Base-by-base conservation (phyloP, 2,888 invertebrate species). In the Drosophila cognata region DNA sequence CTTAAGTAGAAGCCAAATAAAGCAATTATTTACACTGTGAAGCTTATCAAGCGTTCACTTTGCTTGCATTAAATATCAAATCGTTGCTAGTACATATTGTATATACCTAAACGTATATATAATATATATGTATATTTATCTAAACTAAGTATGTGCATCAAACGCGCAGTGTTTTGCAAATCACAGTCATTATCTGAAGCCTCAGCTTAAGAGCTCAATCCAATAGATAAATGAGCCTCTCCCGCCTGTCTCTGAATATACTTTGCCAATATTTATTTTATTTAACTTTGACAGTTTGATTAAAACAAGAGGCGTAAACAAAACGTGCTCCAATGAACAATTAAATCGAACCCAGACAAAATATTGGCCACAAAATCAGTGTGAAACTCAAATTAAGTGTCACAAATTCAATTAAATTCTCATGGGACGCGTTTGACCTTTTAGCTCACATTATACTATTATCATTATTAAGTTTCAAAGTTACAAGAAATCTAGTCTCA, bases 171-270 rank as follows among this genome's bases (percentile, higher is more conserved):
- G 62, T 68, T 76, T 50, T 66, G 59, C 75, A 74, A 85, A 89
- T 82, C 83, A 82, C 67, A 72, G 86, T 74, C 90, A 88, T 89
- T 85, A 89, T 82, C 90, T 88, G 82, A 82, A 89, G 86, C 85
- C 63, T 74, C 75, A 75, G 88, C 85, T 89, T 89, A 89, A 79
- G 53, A 65, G 80, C 88, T 89, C 80, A 79, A 59, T 53, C 52
- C 71, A 58, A 65, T 73, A 74, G 86, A 85, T 86, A 89, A 85
- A 89, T 85, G 77, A 72, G 84, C 57, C 52, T 57, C 31, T 28
- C 51, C 29, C 59, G 28, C 25, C 53, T 10, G 48, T 21, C 55
- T 18, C 43, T 18, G 35, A 25, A 5, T 36, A 51, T 48, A 31
- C 28, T 58, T 48, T 53, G 68, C 63, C 84, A 84, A 89, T 85